A percentile compares a stretch with the other conserved stretches of the same genome.
Conservation (phyloP, 2,888 invertebrate species). For the Branchipolynoe longqiensis region DNA sequence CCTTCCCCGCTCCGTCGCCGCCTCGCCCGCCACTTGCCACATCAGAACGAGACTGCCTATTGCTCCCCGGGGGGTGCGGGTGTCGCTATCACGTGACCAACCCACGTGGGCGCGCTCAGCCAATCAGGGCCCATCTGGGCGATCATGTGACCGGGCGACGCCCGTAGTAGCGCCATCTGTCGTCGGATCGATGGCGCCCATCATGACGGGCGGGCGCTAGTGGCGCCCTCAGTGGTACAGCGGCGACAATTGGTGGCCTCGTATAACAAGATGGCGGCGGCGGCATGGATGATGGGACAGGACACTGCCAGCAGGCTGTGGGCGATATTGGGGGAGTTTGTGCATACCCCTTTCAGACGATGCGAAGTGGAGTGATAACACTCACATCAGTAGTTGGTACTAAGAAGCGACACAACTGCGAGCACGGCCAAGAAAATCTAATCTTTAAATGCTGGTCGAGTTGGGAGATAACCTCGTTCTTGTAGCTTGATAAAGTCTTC, state of each 20-base stretch:
- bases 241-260: neutral
- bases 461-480: too few relatives aligned
- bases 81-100: slow-evolving; percentile 38
- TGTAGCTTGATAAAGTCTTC: too few relatives aligned
- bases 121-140: slow-evolving; percentile 43
- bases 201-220: neutral
- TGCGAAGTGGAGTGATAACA: too few relatives aligned
- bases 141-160: slow-evolving; percentile 40
- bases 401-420: too few relatives aligned
- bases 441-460: too few relatives aligned
- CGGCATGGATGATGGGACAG: too few relatives aligned
- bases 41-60: slow-evolving; percentile 40
- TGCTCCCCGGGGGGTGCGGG: slow-evolving; percentile 21
- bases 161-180: slow-evolving; percentile 29
- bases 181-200: neutral
- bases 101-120: slow-evolving; percentile 18
- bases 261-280: slow-evolving; percentile 25
- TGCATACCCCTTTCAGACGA: too few relatives aligned
- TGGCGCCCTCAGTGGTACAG: slow-evolving; percentile 8
- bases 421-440: too few relatives aligned
- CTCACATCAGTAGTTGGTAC: too few relatives aligned
- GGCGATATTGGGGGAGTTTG: neutral
- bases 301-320: neutral
- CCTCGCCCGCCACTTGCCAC: slow-evolving; percentile 2
- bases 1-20: neutral